Evolutionary conservation across 2,797 vertebrate genomes (phyloP), one percentile per base, ranked within the genome.

Genomic region (Schizopygopsis malacanthus): DNA sequence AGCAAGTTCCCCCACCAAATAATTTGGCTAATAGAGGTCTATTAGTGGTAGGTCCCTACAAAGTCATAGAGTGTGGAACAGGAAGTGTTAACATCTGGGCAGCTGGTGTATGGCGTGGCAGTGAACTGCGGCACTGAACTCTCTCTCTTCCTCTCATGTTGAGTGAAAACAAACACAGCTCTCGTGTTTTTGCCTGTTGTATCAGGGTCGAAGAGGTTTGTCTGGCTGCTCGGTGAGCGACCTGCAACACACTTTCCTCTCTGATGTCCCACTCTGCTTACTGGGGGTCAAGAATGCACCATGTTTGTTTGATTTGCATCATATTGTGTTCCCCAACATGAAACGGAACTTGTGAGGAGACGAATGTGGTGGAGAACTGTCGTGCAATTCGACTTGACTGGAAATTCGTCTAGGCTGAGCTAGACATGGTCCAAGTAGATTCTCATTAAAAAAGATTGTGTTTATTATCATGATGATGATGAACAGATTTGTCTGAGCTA

Each of bases 91-190:
- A 90, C 91, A 92, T 91, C 90, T 92, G 91, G 79, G 78, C 72
- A 78, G 87, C 86, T 89, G 91, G 87, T 70, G 82, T 70, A 71
- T 88, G 85, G 87, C 75, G 83, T 87, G 89, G 88, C 87, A 86
- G 81, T 90, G 91, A 91, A 90, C 90, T 89, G n/a, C 67, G 22
- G 67, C 78, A 6, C 80, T 80, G 79, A 89, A 88, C 89, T 87
- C 88, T 89, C 80, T 81, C 73, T 88, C 83, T 90, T 86, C 63
- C 88, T 85, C 87, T 89, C 76, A 82, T 83, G 84, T 86, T 52
- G 84, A 92, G 82, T 85, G 85, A 92, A 92, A 90, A 91, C 90
- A 92, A 92, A 91, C 92, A 90, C 4, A 78, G 77, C 54, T 88
- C 79, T 77, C 79, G 72, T 85, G 84, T 86, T 87, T 90, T 85